A percentile compares a stretch with the other conserved stretches of the same genome.
Evolutionary conservation across 2,113 vertebrate genomes (phyloP).

Genomic region (Hippopotamus amphibius): DNA sequence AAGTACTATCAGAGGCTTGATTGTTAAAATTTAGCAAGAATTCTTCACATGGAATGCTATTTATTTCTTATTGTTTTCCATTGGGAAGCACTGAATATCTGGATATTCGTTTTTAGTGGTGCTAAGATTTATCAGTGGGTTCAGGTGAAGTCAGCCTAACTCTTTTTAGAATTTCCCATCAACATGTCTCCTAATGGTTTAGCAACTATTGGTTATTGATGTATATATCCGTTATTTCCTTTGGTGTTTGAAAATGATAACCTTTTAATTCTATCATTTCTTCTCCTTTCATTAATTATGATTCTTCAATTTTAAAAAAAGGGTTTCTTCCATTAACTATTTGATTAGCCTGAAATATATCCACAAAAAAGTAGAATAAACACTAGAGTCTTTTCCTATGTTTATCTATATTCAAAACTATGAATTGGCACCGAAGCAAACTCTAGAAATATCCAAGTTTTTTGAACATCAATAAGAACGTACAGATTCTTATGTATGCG

Average conservation of each 20-base stretch:
- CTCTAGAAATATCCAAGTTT: background rate
- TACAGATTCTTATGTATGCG: background rate
- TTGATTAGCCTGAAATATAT: background rate
- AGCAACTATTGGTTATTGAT: background rate
- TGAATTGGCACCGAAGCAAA: background rate
- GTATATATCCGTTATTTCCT: background rate
- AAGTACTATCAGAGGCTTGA: background rate
- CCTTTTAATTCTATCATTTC: background rate
- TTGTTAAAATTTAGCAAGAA: background rate
- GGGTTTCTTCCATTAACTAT: background rate
- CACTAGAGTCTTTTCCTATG: background rate
- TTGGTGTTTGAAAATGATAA: conserved; percentile 13
- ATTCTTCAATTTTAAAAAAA: background rate
- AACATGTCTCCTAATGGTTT: background rate
- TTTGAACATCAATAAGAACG: background rate
- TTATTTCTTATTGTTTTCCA: conserved; percentile 14
- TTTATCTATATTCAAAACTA: background rate
- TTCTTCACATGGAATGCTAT: background rate
- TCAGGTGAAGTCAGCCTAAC: background rate
- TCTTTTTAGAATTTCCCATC: background rate
- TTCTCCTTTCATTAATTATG: background rate
- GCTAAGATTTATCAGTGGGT: background rate
- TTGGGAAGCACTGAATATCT: background rate
- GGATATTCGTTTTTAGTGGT: background rate
- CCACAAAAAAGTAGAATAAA: background rate